Percentiles rank a stretch among this genome's conserved stretches.
Conservation (phyloP, 2,888 invertebrate genomes). For the Limnephilus lunatus region DNA sequence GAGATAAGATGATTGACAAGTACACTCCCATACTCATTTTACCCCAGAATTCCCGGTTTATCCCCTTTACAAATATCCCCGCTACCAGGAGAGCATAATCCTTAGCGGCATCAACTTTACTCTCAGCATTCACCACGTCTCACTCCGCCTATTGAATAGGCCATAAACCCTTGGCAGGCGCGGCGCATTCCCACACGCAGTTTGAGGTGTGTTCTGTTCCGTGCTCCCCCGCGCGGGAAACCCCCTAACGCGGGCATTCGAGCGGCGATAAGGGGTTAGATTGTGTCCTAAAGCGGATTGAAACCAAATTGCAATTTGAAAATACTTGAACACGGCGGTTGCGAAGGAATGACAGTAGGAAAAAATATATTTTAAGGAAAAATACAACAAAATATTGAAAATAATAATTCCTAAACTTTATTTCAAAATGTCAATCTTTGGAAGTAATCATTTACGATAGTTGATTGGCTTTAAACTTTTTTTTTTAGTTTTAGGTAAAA, state of each 20-base stretch:
- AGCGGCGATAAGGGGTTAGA: conserved; percentile 55
- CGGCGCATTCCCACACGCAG: conserved; percentile 55
- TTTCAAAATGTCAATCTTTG: too few relatives aligned
- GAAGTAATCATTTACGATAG: too few relatives aligned
- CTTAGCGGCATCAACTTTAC: not conserved
- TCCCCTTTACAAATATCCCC: not conserved
- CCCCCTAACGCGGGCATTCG: conserved; percentile 35
- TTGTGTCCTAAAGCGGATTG: conserved; percentile 65
- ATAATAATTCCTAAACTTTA: not conserved
- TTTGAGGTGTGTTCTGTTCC: conserved; percentile 32
- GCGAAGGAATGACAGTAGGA: not conserved
- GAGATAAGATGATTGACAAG: not conserved
- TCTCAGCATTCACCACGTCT: conserved; percentile 31
- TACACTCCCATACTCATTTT: not conserved
- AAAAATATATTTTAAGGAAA: not conserved
- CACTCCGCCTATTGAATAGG: conserved; percentile 10
- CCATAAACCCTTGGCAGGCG: conserved; percentile 8
- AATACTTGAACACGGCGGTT: conserved; percentile 63
- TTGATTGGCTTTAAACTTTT: too few relatives aligned
- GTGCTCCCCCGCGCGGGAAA: not conserved
- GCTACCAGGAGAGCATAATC: conserved; percentile 13
- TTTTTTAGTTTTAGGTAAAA: too few relatives aligned
- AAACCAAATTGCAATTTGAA: conserved; percentile 66
- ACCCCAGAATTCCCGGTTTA: not conserved
- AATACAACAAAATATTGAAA: not conserved